Conservation (phyloP, 2,113 vertebrate species). For the Athene noctua region DNA sequence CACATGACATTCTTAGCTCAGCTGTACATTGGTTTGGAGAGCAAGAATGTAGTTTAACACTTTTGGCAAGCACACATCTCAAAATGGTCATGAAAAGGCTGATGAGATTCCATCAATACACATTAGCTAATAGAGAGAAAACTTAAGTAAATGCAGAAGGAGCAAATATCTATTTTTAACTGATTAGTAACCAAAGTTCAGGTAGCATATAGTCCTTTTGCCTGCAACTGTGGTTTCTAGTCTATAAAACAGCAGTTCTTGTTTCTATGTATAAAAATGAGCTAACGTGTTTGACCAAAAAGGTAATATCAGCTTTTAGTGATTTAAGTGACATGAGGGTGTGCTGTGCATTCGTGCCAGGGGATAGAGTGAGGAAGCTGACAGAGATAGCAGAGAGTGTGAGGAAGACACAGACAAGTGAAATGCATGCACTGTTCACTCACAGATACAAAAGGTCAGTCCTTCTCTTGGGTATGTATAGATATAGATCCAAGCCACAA, state of each 20-base stretch:
- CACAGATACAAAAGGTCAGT: background rate
- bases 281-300: background rate
- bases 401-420: background rate
- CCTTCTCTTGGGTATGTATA: background rate
- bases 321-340: background rate
- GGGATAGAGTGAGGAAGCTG: background rate
- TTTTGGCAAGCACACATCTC: conserved; percentile 50
- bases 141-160: conserved; percentile 37
- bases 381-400: background rate
- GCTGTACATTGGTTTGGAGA: conserved; percentile 32
- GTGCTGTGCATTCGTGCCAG: conserved; percentile 2
- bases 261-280: background rate
- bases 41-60: conserved; percentile 11
- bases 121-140: conserved; percentile 57
- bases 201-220: background rate
- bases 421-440: background rate
- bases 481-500: background rate
- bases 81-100: conserved; percentile 47
- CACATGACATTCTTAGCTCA: conserved; percentile 57
- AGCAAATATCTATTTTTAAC: conserved; percentile 36
- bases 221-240: background rate
- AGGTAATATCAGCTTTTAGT: background rate
- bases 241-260: conserved; percentile 1
- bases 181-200: background rate
- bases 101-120: conserved; percentile 50